phyloP scores from a whole-genome alignment of 1,140 invertebrate genomes.

The Drosophila lowei region DNA sequence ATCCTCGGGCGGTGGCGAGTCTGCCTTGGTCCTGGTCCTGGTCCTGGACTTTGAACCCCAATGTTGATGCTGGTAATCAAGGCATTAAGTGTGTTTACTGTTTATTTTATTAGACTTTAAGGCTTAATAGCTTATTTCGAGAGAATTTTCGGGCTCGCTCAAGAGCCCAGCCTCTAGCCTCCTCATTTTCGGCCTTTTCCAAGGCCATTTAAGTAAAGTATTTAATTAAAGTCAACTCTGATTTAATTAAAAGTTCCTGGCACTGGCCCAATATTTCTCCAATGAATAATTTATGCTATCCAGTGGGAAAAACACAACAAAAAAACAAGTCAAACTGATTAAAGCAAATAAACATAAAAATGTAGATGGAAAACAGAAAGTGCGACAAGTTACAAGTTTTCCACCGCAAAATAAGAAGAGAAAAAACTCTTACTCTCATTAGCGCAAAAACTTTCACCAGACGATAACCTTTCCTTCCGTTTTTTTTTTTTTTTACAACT shows the following conservation, averaged over 20 bases:
- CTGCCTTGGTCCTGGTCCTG: slow-evolving; percentile 22
- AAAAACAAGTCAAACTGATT: slow-evolving; percentile 30
- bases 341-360: slow-evolving; percentile 43
- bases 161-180: background rate
- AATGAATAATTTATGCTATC: slow-evolving; percentile 73
- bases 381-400: slow-evolving; percentile 61
- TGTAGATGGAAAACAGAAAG: slow-evolving; percentile 16
- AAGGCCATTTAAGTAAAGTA: slow-evolving; percentile 48
- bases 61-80: slow-evolving; percentile 75
- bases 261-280: slow-evolving; percentile 33
- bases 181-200: background rate
- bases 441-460: slow-evolving; percentile 59
- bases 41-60: slow-evolving; percentile 44
- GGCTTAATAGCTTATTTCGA: slow-evolving; percentile 70
- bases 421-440: slow-evolving; percentile 76
- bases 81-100: slow-evolving; percentile 81
- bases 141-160: slow-evolving; percentile 16
- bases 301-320: slow-evolving; percentile 20
- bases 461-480: slow-evolving; percentile 47
- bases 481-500: slow-evolving; percentile 14
- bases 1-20: slow-evolving; percentile 19
- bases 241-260: slow-evolving; percentile 76
- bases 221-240: slow-evolving; percentile 76
- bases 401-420: slow-evolving; percentile 40
- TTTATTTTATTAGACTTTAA: slow-evolving; percentile 82